A percentile compares a stretch with the other conserved stretches of the same genome.
Conservation (phyloP, 2,113 vertebrate genomes). For the Mesitornis unicolor region DNA sequence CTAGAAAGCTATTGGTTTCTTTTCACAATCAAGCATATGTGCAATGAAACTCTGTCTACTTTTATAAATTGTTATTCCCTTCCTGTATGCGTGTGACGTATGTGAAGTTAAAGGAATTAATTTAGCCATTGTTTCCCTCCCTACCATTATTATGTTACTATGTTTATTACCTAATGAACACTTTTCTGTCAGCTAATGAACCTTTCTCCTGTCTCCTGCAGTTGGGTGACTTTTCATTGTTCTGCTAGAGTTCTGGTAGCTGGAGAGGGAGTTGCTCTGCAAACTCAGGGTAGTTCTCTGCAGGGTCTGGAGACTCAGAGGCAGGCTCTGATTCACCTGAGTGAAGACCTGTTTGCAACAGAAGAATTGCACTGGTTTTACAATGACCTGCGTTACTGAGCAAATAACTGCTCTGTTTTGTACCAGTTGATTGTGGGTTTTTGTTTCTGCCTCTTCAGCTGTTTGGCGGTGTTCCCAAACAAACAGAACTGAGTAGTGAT, state of each 20-base stretch:
- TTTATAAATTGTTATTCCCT: not conserved
- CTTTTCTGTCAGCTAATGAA: fast-evolving
- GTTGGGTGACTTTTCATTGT: fast-evolving
- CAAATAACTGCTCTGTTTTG: not conserved
- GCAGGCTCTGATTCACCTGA: not conserved
- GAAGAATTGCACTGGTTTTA: not conserved
- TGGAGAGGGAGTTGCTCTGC: not conserved
- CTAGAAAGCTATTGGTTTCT: not conserved
- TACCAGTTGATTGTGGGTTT: not conserved
- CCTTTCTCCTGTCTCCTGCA: not conserved
- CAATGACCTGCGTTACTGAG: not conserved
- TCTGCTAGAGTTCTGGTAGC: not conserved
- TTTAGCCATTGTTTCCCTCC: not conserved
- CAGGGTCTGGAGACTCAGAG: not conserved
- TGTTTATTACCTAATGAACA: not conserved
- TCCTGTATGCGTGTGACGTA: too few relatives aligned
- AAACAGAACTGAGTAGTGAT: not conserved
- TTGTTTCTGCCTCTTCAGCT: not conserved
- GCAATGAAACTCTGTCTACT: not conserved
- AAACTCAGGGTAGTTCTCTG: not conserved
- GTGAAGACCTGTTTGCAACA: not conserved
- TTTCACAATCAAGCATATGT: not conserved
- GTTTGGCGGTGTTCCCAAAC: slow-evolving; percentile 5
- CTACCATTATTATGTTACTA: fast-evolving
- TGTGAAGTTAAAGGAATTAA: not conserved